Evolutionary conservation across 2,113 vertebrate species (phyloP).

Genomic region (Sander vitreus): DNA sequence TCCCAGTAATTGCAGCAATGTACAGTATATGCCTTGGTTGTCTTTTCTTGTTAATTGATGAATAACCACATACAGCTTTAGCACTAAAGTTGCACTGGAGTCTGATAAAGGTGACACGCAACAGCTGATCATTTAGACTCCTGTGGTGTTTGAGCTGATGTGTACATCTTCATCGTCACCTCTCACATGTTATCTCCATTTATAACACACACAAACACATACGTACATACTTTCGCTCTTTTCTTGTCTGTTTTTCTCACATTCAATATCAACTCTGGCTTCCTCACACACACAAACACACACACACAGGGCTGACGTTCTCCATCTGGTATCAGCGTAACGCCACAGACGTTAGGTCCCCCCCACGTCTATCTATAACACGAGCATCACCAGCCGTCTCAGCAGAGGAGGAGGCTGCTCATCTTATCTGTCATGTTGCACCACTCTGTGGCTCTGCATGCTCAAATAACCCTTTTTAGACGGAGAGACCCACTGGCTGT

Average conservation of each 20-base stretch:
- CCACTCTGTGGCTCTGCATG: conserved; percentile 29
- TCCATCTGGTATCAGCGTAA: conserved; percentile 52
- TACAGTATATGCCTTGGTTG: neutral
- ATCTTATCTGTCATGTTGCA: conserved; percentile 50
- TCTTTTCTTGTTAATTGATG: conserved; percentile 30
- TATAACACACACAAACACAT: neutral
- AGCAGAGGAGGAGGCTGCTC: conserved; percentile 9
- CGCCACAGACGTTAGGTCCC: conserved; percentile 41
- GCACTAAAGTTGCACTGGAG: neutral
- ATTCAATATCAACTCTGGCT: neutral
- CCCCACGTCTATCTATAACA: conserved; percentile 25
- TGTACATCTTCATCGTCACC: neutral
- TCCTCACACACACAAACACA: conserved; percentile 24
- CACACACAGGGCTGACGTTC: conserved; percentile 14
- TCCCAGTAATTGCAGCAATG: conserved; percentile 17
- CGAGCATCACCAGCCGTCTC: conserved; percentile 30
- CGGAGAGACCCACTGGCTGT: conserved; percentile 48
- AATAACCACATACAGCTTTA: neutral
- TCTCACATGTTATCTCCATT: neutral
- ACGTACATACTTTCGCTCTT: neutral
- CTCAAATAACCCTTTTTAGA: conserved; percentile 54
- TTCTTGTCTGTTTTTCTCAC: neutral
- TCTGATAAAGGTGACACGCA: conserved; percentile 10
- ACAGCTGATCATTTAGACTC: conserved; percentile 22
- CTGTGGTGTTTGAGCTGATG: neutral